phyloP scores from a whole-genome alignment of 2,113 vertebrate genomes.

The Pimephales promelas region DNA sequence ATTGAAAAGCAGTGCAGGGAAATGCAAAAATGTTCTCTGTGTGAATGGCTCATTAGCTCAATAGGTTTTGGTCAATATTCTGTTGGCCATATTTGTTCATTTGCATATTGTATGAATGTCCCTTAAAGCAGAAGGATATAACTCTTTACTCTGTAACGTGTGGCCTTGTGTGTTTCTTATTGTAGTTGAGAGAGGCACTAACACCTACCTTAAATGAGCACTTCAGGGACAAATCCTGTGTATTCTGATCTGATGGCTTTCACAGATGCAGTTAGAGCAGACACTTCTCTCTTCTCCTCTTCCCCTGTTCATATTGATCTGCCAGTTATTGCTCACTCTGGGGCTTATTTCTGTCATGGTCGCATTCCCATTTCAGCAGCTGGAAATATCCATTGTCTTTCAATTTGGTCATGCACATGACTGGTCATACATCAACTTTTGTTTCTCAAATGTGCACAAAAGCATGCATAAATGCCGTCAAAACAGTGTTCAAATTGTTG shows the following conservation, averaged over 20 bases:
- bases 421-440: not conserved
- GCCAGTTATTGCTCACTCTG: slow-evolving; percentile 55
- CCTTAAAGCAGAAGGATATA: not conserved
- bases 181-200: slow-evolving; percentile 5
- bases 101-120: too few species aligned
- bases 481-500: not conserved
- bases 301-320: slow-evolving; percentile 58
- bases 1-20: too few species aligned
- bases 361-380: slow-evolving; percentile 40
- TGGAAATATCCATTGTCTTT: not conserved
- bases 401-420: slow-evolving; percentile 8
- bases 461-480: not conserved
- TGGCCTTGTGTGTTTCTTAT: slow-evolving; percentile 21
- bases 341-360: slow-evolving; percentile 51
- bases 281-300: slow-evolving; percentile 25
- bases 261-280: slow-evolving; percentile 48
- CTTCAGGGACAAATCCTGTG: slow-evolving; percentile 2
- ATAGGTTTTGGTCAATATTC: too few species aligned
- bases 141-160: not conserved
- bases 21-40: too few species aligned
- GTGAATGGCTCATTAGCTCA: too few species aligned
- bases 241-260: slow-evolving; percentile 39
- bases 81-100: too few species aligned
- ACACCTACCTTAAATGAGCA: slow-evolving; percentile 31
- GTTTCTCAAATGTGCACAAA: not conserved